A percentile compares a stretch with the other conserved stretches of the same genome.
Evolutionary conservation across 2,888 invertebrate genomes (phyloP).

Genomic region (Protonemura montana): DNA sequence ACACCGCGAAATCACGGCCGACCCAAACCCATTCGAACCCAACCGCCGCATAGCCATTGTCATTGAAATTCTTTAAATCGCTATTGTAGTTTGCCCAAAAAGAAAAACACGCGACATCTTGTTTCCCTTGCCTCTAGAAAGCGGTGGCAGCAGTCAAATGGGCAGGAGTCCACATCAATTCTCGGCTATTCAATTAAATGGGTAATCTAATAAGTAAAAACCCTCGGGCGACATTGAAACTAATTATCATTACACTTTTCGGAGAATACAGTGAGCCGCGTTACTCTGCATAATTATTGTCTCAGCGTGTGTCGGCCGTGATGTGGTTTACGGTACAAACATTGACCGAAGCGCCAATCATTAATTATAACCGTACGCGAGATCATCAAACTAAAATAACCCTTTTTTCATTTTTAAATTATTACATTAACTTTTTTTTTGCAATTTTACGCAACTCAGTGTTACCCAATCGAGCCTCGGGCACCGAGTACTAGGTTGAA

Average conservation of each 20-base stretch:
- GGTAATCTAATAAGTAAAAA: slow-evolving; percentile 5
- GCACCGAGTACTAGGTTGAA: too few species aligned
- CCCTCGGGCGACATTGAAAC: background rate
- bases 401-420: too few species aligned
- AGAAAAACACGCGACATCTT: background rate
- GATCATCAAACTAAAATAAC: background rate
- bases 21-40: background rate
- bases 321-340: background rate
- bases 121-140: background rate
- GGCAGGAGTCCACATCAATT: background rate
- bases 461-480: too few species aligned
- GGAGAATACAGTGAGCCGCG: background rate
- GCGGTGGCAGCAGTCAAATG: background rate
- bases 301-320: background rate
- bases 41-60: background rate
- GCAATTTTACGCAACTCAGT: too few species aligned
- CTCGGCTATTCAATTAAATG: background rate
- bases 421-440: too few species aligned
- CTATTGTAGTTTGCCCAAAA: background rate
- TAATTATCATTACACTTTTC: background rate
- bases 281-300: background rate
- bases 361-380: background rate
- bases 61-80: background rate
- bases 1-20: background rate
- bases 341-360: background rate